Percentiles rank a stretch among this genome's conserved stretches.
These are phyloP conservation scores for Arion vulgaris DNA, from an alignment of 1,140 invertebrate genomes.

Conservation along the genomic window DNA sequence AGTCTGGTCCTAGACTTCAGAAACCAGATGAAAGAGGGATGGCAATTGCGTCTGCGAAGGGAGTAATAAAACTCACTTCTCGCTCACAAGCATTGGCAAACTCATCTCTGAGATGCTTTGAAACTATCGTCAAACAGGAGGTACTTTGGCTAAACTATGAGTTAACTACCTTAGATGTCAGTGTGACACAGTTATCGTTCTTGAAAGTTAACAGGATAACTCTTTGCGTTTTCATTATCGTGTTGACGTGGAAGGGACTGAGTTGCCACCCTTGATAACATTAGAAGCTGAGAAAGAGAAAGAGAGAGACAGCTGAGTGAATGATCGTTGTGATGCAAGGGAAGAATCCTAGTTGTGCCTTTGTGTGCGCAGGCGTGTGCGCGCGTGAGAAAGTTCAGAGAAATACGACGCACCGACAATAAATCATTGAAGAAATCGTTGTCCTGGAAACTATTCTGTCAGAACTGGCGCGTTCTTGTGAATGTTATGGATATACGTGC, in stretches of 20 bases:
- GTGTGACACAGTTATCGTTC: background rate
- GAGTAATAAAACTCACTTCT: background rate
- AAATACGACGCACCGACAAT: background rate
- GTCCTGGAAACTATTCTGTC: background rate
- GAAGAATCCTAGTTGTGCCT: background rate
- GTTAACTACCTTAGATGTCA: background rate
- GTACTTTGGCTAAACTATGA: background rate
- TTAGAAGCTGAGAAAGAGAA: background rate
- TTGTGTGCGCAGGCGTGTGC: background rate
- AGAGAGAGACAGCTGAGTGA: background rate
- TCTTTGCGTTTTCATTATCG: background rate
- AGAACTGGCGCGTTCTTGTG: background rate
- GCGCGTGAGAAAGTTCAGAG: background rate
- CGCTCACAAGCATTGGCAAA: background rate
- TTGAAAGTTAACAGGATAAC: background rate
- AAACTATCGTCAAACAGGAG: background rate
- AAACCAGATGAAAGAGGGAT: background rate
- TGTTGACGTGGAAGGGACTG: background rate
- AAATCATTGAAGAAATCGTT: background rate
- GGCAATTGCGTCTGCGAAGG: conserved; percentile 1
- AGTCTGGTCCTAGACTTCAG: background rate
- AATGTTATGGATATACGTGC: too few relatives aligned
- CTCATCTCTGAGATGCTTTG: background rate
- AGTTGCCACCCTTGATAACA: background rate
- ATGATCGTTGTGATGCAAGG: background rate